These are phyloP conservation scores for Falco biarmicus DNA, from an alignment of 2,797 vertebrate genomes.

Conservation along the genomic window DNA sequence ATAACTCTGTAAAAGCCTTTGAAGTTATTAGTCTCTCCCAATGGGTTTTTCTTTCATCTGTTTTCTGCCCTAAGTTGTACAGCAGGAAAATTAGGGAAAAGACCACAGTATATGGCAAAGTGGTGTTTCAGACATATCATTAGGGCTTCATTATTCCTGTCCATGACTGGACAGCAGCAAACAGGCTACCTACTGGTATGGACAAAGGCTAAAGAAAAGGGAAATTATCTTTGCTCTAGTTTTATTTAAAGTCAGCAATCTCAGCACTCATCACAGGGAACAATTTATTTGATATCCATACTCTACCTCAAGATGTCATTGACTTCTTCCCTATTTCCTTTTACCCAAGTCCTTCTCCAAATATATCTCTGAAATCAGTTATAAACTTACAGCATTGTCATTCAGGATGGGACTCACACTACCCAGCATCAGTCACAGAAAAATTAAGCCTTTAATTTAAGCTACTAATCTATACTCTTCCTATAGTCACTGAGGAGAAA, in stretches of 20 bases:
- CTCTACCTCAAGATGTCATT: not conserved
- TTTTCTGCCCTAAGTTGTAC: not conserved
- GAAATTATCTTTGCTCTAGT: not conserved
- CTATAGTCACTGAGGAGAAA: not conserved
- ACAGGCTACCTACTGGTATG: not conserved
- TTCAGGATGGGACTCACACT: not conserved
- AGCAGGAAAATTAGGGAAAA: not conserved
- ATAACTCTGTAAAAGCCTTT: not conserved
- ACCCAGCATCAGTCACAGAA: not conserved
- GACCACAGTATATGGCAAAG: not conserved
- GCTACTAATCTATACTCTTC: not conserved
- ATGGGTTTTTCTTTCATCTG: not conserved
- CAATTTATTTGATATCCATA: not conserved
- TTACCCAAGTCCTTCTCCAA: not conserved
- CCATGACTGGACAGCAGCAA: not conserved
- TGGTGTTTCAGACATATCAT: not conserved
- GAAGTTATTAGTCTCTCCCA: not conserved
- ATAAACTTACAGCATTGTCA: not conserved
- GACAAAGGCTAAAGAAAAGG: not conserved
- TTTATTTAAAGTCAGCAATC: not conserved
- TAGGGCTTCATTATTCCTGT: not conserved
- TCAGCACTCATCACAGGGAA: not conserved
- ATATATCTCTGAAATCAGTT: not conserved
- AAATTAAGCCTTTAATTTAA: not conserved
- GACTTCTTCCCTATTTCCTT: not conserved